Evolutionary conservation across 2,113 vertebrate species (phyloP).

Genomic region (Murina feae): DNA sequence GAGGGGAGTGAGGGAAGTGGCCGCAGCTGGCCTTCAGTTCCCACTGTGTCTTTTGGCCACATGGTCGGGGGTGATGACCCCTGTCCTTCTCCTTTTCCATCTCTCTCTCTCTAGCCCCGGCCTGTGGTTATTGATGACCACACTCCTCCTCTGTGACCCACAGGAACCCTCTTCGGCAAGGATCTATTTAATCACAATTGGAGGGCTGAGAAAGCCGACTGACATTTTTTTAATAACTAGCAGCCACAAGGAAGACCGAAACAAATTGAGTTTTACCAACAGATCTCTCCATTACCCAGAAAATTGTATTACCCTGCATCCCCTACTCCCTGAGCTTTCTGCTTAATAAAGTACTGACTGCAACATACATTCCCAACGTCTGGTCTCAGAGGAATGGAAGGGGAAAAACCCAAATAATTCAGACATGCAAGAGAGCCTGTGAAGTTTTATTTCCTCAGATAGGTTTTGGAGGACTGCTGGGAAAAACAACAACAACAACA

Average conservation of each 20-base stretch:
- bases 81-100: not conserved
- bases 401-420: not conserved
- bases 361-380: not conserved
- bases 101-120: not conserved
- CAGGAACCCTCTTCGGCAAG: not conserved
- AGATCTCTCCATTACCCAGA: not conserved
- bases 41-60: not conserved
- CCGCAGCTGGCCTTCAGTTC: not conserved
- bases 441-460: not conserved
- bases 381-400: not conserved
- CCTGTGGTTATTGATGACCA: not conserved
- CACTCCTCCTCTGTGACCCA: not conserved
- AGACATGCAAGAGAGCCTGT: not conserved
- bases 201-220: not conserved
- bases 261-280: constrained; percentile 41
- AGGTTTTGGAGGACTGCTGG: not conserved
- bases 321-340: not conserved
- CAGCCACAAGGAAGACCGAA: not conserved
- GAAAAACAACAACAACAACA: not conserved
- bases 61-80: not conserved
- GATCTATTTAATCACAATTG: constrained; percentile 4
- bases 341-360: not conserved
- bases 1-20: not conserved
- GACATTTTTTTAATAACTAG: constrained; percentile 6
- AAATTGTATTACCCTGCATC: not conserved